Percentiles rank a stretch among this genome's conserved stretches.
Evolutionary conservation across 1,140 invertebrate genomes (phyloP).

Genomic region (Danaus plexippus): DNA sequence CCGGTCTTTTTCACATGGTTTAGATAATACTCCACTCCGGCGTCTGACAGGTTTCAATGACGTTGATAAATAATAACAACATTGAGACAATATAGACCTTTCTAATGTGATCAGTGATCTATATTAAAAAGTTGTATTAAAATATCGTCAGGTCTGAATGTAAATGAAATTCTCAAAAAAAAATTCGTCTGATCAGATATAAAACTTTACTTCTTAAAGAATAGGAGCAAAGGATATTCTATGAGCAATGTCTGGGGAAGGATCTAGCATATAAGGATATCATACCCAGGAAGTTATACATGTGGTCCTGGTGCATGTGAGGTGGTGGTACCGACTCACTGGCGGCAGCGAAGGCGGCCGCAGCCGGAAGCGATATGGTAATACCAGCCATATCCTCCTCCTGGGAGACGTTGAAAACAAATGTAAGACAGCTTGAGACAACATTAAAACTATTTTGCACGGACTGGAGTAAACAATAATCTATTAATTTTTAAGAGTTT

Average conservation of each 20-base stretch:
- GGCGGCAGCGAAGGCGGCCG: conserved; percentile 46
- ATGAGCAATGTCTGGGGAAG: no score
- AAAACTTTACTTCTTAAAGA: no score
- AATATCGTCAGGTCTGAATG: no score
- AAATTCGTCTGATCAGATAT: no score
- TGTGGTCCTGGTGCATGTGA: conserved; percentile 57
- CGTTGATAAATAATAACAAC: not conserved
- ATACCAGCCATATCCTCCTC: conserved; percentile 49
- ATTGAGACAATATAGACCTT: not conserved
- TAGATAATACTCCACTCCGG: conserved; percentile 53
- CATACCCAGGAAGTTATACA: conserved; percentile 51
- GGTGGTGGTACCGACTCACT: conserved; percentile 44
- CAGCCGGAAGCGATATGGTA: conserved; percentile 36
- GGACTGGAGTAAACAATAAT: no score
- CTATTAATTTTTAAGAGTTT: no score
- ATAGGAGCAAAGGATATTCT: no score
- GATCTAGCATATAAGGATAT: not conserved
- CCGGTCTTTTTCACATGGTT: conserved; percentile 57
- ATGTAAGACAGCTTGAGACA: no score
- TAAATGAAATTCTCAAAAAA: no score
- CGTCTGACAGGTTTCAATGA: conserved; percentile 29
- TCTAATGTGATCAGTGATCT: no score
- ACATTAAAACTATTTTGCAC: no score
- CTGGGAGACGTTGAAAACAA: conserved; percentile 15
- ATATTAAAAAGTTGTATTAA: no score